These are phyloP conservation scores for Petroica traversi DNA, from an alignment of 2,113 vertebrate genomes.

Conservation along the genomic window DNA sequence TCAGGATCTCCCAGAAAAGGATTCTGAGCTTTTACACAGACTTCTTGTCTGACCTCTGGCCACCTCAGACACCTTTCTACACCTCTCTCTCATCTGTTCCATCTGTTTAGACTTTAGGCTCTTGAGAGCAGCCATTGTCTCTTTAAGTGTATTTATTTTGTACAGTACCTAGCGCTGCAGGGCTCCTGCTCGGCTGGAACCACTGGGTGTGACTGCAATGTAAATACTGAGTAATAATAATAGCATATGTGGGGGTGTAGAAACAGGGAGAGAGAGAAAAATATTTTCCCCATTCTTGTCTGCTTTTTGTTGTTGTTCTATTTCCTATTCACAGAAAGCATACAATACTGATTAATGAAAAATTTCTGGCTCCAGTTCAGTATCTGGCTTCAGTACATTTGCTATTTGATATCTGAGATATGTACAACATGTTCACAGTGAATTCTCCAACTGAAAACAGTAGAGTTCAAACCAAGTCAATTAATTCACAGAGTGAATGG, in stretches of 20 bases:
- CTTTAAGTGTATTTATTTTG: constrained; percentile 36
- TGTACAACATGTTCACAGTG: constrained; percentile 87
- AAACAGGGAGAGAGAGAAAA: constrained; percentile 65
- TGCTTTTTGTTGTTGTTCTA: constrained; percentile 73
- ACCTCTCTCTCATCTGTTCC: background rate
- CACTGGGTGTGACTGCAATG: constrained; percentile 62
- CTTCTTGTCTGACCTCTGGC: background rate
- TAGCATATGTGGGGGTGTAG: constrained; percentile 67
- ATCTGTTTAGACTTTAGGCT: constrained; percentile 21
- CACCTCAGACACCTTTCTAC: background rate
- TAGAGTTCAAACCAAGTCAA: constrained; percentile 87
- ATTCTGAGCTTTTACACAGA: background rate
- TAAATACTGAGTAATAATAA: constrained; percentile 69
- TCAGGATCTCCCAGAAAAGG: background rate
- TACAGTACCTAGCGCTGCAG: constrained; percentile 14
- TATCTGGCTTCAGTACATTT: constrained; percentile 82
- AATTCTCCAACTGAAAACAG: constrained; percentile 89
- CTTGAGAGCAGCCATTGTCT: constrained; percentile 29
- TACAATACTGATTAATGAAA: constrained; percentile 79
- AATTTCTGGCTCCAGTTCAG: constrained; percentile 79
- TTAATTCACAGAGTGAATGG: constrained; percentile 87
- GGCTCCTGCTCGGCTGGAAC: constrained; percentile 48
- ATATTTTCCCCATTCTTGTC: constrained; percentile 74
- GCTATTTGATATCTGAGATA: constrained; percentile 87
- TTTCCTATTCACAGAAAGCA: constrained; percentile 78